Conservation (phyloP, 2,888 invertebrate species). For the Leptopterna dolabrata region DNA sequence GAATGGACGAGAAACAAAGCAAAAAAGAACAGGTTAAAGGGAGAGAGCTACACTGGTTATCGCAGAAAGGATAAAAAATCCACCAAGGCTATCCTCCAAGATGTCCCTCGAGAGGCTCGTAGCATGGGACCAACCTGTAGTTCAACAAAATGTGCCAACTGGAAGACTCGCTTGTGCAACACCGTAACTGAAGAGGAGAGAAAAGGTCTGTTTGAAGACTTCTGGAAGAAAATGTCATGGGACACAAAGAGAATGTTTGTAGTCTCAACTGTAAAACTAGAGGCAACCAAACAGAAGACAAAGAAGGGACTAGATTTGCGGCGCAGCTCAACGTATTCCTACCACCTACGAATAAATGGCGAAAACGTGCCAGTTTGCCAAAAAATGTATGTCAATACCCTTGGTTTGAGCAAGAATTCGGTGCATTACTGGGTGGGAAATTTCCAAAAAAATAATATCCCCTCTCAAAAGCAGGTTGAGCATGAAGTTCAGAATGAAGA, state of each 20-base stretch:
- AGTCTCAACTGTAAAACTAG: neutral
- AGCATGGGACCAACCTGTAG: slow-evolving; percentile 1
- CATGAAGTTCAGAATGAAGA: neutral
- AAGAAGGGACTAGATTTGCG: neutral
- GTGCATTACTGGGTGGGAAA: neutral
- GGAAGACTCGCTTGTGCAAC: neutral
- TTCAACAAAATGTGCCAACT: slow-evolving; percentile 3
- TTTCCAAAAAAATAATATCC: neutral
- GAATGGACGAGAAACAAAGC: neutral
- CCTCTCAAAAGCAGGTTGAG: neutral
- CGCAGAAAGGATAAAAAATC: neutral
- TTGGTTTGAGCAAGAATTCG: neutral
- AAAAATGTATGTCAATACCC: neutral
- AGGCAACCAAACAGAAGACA: neutral
- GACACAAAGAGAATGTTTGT: slow-evolving; percentile 12
- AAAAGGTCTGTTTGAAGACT: neutral
- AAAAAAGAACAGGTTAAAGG: slow-evolving; percentile 7
- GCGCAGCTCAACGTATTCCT: neutral
- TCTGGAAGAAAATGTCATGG: slow-evolving; percentile 22
- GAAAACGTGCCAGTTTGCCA: neutral
- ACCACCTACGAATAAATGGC: neutral
- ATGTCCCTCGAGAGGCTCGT: neutral
- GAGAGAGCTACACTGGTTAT: neutral
- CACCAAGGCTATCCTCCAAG: neutral
- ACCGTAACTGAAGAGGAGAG: neutral